These are phyloP conservation scores for Notarius lentiginosus DNA, from an alignment of 2,113 vertebrate genomes.

Conservation along the genomic window DNA sequence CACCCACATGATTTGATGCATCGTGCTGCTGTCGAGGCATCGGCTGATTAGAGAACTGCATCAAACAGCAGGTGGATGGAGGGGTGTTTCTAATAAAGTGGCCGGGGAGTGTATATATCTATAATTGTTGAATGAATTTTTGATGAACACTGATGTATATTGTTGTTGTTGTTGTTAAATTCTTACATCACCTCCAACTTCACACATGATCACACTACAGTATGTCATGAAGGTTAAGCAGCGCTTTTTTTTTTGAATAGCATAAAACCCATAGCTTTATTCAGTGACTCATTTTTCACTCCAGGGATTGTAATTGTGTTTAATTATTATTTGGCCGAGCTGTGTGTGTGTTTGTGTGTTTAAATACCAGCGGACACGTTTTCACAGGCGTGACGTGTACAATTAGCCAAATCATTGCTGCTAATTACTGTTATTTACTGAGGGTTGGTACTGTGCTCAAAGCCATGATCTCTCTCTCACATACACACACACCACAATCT, in stretches of 20 bases:
- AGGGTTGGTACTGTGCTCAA: constrained; percentile 4
- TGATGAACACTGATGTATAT: background rate
- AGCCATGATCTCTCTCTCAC: constrained; percentile 11
- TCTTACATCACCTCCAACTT: background rate
- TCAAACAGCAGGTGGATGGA: too few species aligned
- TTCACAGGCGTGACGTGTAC: constrained; percentile 30
- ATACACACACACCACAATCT: background rate
- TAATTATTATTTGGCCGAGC: constrained; percentile 25
- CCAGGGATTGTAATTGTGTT: background rate
- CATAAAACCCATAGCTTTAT: background rate
- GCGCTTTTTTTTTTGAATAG: background rate
- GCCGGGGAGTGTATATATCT: too few species aligned
- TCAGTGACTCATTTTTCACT: background rate
- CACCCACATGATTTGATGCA: too few species aligned
- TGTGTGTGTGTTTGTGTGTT: background rate
- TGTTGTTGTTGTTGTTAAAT: background rate
- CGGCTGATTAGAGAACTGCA: too few species aligned
- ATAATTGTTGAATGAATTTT: background rate
- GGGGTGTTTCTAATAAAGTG: too few species aligned
- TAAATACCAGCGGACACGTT: constrained; percentile 13
- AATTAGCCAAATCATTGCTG: constrained; percentile 16
- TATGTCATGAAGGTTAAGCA: background rate
- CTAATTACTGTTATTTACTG: constrained; percentile 48
- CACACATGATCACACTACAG: background rate
- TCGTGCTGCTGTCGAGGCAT: too few species aligned